Conservation (phyloP, 2,797 vertebrate species). For the Channa striata region DNA sequence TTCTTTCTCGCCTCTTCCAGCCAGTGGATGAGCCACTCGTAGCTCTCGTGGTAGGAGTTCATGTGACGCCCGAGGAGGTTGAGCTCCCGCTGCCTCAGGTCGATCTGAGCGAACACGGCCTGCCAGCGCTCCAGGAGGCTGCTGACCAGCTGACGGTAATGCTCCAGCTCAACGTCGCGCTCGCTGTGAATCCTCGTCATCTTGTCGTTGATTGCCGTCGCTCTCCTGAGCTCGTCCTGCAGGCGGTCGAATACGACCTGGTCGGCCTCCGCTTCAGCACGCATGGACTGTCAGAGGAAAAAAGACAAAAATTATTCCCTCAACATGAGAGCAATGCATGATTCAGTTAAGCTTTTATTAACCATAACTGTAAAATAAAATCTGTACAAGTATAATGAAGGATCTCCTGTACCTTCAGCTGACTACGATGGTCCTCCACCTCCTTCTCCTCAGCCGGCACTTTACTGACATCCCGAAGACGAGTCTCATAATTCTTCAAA, state of each 20-base stretch:
- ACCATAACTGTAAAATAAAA: background rate
- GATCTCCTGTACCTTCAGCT: conserved; percentile 88
- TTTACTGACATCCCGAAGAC: conserved; percentile 88
- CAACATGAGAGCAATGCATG: background rate
- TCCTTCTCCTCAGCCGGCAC: conserved; percentile 89
- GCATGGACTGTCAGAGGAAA: conserved; percentile 83
- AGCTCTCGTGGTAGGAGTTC: conserved; percentile 86
- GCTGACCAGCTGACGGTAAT: conserved; percentile 85
- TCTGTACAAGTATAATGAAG: background rate
- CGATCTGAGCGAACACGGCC: conserved; percentile 87
- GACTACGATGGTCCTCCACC: conserved; percentile 85
- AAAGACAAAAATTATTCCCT: too few relatives aligned
- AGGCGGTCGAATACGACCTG: conserved; percentile 87
- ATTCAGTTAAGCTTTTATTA: background rate
- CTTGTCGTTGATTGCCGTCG: conserved; percentile 84
- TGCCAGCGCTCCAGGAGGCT: conserved; percentile 94
- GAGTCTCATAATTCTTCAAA: conserved; percentile 87
- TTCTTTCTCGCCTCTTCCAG: conserved; percentile 84
- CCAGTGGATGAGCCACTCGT: conserved; percentile 89
- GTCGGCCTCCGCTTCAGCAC: conserved; percentile 83
- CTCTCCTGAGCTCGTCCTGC: conserved; percentile 87
- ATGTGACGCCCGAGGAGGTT: conserved; percentile 90
- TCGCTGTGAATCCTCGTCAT: conserved; percentile 90
- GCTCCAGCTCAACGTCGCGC: conserved; percentile 91
- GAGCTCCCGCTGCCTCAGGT: conserved; percentile 89